Base-by-base conservation (phyloP, 1,140 invertebrate species). In the Vanessa tameamea region DNA sequence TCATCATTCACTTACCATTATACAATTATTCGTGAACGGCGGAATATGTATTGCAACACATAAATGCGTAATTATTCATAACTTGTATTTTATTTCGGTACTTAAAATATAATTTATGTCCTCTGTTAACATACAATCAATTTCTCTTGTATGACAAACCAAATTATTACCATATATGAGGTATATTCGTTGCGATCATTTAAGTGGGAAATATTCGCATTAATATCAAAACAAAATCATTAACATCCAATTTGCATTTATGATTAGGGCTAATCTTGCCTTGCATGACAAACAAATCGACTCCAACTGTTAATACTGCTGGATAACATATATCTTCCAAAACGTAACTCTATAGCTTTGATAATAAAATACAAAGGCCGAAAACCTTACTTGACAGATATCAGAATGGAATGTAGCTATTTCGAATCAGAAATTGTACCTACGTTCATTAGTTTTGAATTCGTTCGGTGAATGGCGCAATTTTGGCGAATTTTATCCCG, bases 201-300 rank as follows among this genome's bases (percentile, higher is more conserved):
- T 20, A 23, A 26, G 53, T 57, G 53, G 53, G 9, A 57, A 50
- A 31, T 61, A 61, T n/a, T 59, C 8, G 3, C 26, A 37, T 15
- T 37, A 15, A 1, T 67, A 51, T 55, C 50, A 37, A 55, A 55
- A 55, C 31, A 37, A 2, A 43, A 66, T 72, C 75, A 82, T 83
- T 82, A 85, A 72, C 76, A 55, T 73, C 75, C 74, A 68, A 82
- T 85, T 81, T 82, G 78, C 78, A 85, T 82, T 65, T 72, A 76
- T 61, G 68, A 75, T 77, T 75, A 76, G 66, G 68, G 23, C 64
- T 61, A 69, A 26, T 59, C 79, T 76, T 82, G 80, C 67, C 64
- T 51, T 64, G 82, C 73, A 80, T 83, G 51, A 50, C 72, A 80
- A 82, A 81, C 77, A 76, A 78, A 47, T 16, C 47, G 61, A n/a